Conservation (phyloP, 2,888 invertebrate species). For the Heliconius sara region DNA sequence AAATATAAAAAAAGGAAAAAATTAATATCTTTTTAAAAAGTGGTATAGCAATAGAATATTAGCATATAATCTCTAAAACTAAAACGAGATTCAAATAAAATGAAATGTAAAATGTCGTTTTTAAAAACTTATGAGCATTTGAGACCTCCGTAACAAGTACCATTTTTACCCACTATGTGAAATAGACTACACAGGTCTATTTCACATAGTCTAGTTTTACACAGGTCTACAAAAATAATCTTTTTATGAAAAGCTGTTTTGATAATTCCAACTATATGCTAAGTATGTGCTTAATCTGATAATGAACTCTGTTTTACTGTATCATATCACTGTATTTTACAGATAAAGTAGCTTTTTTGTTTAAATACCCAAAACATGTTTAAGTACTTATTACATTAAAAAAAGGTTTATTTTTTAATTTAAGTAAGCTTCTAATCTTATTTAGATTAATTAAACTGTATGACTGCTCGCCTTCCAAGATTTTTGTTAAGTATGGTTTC, state of each 20-base stretch:
- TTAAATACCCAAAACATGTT: background rate
- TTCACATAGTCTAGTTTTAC: too few relatives aligned
- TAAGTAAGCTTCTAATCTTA: too few relatives aligned
- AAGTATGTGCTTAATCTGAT: too few relatives aligned
- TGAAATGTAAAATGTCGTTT: background rate
- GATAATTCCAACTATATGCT: background rate
- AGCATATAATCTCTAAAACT: background rate
- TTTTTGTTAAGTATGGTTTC: too few relatives aligned
- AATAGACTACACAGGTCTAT: too few relatives aligned
- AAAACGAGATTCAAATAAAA: background rate
- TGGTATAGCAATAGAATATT: background rate
- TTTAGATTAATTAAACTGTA: too few relatives aligned
- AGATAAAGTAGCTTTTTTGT: background rate
- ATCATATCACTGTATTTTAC: background rate
- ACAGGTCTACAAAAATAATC: background rate
- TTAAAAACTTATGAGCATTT: slow-evolving; percentile 5
- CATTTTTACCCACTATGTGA: background rate
- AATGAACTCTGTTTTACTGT: too few relatives aligned
- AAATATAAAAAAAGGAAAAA: background rate
- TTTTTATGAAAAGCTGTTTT: background rate
- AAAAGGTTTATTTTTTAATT: too few relatives aligned
- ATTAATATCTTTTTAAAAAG: background rate
- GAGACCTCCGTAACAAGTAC: background rate
- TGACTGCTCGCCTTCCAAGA: too few relatives aligned
- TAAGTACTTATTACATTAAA: background rate